Evolutionary conservation across 1,140 invertebrate species (phyloP).

Genomic region (Drosophila bocki): DNA sequence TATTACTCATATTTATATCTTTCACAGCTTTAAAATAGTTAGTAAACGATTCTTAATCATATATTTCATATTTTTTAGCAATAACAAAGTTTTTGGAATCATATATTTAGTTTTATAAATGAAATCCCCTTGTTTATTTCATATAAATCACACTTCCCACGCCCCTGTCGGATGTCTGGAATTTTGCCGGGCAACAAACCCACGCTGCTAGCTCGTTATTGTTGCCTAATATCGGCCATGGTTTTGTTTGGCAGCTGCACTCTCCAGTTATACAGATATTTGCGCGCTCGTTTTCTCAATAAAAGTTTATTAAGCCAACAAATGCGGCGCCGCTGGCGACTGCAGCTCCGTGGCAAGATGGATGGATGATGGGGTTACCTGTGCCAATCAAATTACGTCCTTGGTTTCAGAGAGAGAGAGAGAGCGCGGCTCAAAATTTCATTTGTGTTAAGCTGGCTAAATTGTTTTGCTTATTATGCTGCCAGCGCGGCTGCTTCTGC

Average conservation of each 20-base stretch:
- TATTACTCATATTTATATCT: too few relatives aligned
- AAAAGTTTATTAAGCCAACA: conserved; percentile 55
- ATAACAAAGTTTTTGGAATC: too few relatives aligned
- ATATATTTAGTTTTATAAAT: neutral
- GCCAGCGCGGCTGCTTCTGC: conserved; percentile 19
- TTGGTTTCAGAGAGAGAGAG: conserved; percentile 5
- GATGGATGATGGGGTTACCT: neutral
- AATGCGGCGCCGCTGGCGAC: conserved; percentile 4
- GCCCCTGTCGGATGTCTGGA: conserved; percentile 10
- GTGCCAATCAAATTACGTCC: conserved; percentile 54
- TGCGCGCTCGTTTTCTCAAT: conserved; percentile 31
- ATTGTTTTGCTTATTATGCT: conserved; percentile 78
- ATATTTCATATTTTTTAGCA: too few relatives aligned
- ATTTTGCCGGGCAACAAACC: conserved; percentile 8
- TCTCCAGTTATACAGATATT: conserved; percentile 40
- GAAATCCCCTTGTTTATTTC: neutral
- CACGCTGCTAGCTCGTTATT: conserved; percentile 21
- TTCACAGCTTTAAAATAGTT: too few relatives aligned
- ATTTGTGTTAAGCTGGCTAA: conserved; percentile 79
- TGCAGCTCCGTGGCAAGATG: conserved; percentile 9
- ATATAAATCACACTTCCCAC: neutral
- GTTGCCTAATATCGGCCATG: conserved; percentile 40
- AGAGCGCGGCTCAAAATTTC: conserved; percentile 49
- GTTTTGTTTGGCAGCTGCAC: conserved; percentile 48
- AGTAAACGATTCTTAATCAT: too few relatives aligned